These are phyloP conservation scores for Mycogona germanica DNA, from an alignment of 2,888 invertebrate genomes.

Conservation along the genomic window DNA sequence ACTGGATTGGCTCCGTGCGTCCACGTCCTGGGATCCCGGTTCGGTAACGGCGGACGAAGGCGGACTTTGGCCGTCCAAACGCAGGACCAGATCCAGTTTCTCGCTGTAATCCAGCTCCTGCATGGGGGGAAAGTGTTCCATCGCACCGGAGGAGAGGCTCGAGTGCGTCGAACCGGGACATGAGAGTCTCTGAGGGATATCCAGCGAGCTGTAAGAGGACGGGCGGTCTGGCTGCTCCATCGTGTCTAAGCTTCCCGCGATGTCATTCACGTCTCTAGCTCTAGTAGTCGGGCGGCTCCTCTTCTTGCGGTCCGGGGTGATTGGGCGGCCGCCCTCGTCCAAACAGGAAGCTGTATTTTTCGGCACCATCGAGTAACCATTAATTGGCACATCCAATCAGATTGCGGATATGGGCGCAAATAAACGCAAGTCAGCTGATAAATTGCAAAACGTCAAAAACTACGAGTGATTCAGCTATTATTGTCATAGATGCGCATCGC, in stretches of 20 bases:
- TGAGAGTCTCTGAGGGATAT: background rate
- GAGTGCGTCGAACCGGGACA: conserved; percentile 2
- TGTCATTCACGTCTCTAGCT: background rate
- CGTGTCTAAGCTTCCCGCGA: background rate
- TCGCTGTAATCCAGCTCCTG: background rate
- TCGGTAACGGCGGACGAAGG: background rate
- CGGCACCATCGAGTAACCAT: too few species aligned
- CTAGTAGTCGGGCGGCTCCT: background rate
- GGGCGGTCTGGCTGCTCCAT: background rate
- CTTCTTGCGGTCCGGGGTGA: conserved; percentile 3
- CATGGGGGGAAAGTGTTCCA: conserved; percentile 18
- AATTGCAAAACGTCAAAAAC: too few species aligned
- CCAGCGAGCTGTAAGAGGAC: background rate
- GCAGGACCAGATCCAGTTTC: conserved; percentile 3
- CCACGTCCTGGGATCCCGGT: background rate
- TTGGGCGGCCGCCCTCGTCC: conserved; percentile 7
- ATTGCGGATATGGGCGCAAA: too few species aligned
- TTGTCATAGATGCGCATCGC: background rate
- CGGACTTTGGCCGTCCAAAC: too few species aligned
- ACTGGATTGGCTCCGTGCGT: background rate
- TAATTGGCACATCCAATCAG: too few species aligned
- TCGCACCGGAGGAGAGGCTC: conserved; percentile 17
- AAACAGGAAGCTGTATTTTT: conserved; percentile 7
- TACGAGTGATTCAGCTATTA: too few species aligned
- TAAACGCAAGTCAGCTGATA: too few species aligned